phyloP scores from a whole-genome alignment of 1,140 invertebrate genomes.

The Armadillidium nasatum region DNA sequence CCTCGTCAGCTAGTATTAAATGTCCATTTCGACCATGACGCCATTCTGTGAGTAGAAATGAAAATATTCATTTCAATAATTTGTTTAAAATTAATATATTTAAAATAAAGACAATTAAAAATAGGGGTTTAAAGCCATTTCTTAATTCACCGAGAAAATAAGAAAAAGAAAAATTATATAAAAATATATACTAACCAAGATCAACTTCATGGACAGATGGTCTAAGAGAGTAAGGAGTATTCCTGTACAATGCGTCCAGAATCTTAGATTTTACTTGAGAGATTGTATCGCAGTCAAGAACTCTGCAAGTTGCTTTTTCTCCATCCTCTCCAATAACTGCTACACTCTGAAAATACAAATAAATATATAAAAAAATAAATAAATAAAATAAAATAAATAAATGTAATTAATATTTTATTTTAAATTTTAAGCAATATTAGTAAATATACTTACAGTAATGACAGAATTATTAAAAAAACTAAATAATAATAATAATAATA shows the following conservation, averaged over 20 bases:
- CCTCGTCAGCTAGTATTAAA: slow-evolving; percentile 52
- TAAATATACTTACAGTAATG: too few relatives aligned
- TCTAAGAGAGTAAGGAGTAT: slow-evolving; percentile 86
- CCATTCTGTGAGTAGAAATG: slow-evolving; percentile 55
- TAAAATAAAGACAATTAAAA: too few relatives aligned
- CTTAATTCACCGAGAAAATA: background rate
- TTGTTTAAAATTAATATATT: too few relatives aligned
- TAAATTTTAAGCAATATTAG: too few relatives aligned
- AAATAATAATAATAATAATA: too few relatives aligned
- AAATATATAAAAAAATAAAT: too few relatives aligned
- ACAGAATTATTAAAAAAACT: too few relatives aligned
- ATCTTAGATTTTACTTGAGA: slow-evolving; percentile 98
- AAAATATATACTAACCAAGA: slow-evolving; percentile 57
- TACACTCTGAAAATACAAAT: slow-evolving; percentile 36
- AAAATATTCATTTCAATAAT: slow-evolving; percentile 16
- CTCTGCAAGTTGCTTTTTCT: slow-evolving; percentile 90
- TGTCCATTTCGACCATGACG: slow-evolving; percentile 51
- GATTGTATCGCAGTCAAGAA: slow-evolving; percentile 97
- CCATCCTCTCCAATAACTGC: slow-evolving; percentile 42
- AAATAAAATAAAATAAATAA: too few relatives aligned
- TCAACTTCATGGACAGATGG: slow-evolving; percentile 90
- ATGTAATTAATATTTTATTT: too few relatives aligned
- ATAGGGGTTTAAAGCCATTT: slow-evolving; percentile 7
- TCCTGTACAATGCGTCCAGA: slow-evolving; percentile 94
- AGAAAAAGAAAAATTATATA: background rate